phyloP scores from a whole-genome alignment of 2,888 invertebrate species.

The Atrina japonica region DNA sequence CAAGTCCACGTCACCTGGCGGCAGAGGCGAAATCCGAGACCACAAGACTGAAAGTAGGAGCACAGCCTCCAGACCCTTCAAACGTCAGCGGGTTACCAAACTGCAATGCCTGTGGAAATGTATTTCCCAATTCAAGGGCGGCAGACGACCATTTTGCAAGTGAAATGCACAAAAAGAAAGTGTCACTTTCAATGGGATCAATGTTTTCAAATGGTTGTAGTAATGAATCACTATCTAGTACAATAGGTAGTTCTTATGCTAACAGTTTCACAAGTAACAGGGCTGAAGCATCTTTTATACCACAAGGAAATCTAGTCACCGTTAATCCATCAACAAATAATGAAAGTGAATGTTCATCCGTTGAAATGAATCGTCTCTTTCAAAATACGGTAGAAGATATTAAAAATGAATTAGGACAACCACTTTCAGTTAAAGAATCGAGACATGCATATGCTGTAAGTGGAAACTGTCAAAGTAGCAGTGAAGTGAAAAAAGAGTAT shows the following conservation, averaged over 20 bases:
- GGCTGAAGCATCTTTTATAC: not conserved
- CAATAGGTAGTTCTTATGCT: no score
- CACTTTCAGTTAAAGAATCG: not conserved
- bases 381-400: not conserved
- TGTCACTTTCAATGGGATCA: not conserved
- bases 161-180: conserved; percentile 47
- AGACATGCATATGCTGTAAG: no score
- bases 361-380: not conserved
- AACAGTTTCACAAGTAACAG: no score
- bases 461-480: no score
- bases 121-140: conserved; percentile 44
- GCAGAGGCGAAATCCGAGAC: conserved; percentile 39
- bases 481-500: conserved; percentile 18
- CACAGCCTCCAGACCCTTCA: conserved; percentile 30
- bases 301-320: not conserved
- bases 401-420: not conserved
- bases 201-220: no score
- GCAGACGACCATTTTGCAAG: conserved; percentile 52
- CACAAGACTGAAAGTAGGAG: conserved; percentile 28
- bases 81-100: not conserved
- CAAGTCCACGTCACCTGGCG: conserved; percentile 55
- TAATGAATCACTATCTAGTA: no score
- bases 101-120: conserved; percentile 58
- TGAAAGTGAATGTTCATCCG: not conserved
- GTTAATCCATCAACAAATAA: not conserved